Conservation (phyloP, 2,113 vertebrate genomes). For the Merops nubicus region DNA sequence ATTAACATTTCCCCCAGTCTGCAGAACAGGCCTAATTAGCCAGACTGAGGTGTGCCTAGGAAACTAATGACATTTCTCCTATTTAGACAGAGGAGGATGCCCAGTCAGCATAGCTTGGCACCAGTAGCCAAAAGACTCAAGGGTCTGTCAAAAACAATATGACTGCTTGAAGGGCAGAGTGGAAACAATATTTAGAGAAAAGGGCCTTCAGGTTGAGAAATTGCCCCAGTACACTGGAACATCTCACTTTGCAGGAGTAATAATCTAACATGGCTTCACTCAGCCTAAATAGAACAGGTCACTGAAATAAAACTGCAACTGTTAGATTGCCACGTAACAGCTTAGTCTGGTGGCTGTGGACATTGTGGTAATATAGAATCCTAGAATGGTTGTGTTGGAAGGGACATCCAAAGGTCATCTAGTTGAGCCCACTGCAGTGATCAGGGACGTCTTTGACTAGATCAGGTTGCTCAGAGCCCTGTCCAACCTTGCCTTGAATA, state of each 20-base stretch:
- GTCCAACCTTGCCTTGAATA: background rate
- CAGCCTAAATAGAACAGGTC: background rate
- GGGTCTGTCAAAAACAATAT: background rate
- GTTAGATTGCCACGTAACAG: background rate
- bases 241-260: background rate
- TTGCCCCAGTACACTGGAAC: fast-evolving
- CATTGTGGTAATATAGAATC: background rate
- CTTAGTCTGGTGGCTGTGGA: background rate
- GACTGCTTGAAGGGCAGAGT: background rate
- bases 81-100: background rate
- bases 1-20: background rate
- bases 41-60: background rate
- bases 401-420: background rate
- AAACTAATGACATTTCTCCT: background rate
- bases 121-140: background rate
- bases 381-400: background rate
- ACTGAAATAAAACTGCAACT: background rate
- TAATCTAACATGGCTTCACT: background rate
- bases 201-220: background rate
- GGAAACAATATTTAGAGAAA: fast-evolving
- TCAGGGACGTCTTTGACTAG: background rate
- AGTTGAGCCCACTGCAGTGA: background rate
- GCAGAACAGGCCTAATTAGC: background rate
- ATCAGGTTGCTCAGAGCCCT: background rate
- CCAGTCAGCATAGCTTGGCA: background rate